Base-by-base conservation (phyloP, 2,113 vertebrate species). In the Oreochromis spilurus region DNA sequence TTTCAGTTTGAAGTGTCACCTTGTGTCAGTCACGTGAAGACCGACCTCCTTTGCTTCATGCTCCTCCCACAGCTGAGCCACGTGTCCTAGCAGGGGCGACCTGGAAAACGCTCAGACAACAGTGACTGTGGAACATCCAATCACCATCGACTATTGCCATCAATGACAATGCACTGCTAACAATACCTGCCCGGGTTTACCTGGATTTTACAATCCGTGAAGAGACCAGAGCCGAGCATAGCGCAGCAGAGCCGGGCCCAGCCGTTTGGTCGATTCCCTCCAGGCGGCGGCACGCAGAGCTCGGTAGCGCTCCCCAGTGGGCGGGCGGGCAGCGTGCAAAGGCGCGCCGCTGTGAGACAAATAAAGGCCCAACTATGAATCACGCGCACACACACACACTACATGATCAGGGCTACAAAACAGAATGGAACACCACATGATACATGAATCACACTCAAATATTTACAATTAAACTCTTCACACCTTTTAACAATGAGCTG, bases 301-400 rank as follows among this genome's bases (percentile, higher is more conserved):
- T 82, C 90, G 38, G 91, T 88, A 83, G 94, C 93, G 93, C 94
- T 84, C 94, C 91, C 91, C 87, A 91, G 91, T 87, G 90, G 92
- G 91, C 86, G 92, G 91, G 90, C 88, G 90, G 92, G 91, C 84
- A 93, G 94, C 92, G 80, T 92, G 94, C 84, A 91, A 86, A 91
- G 70, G 70, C 45, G 95, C 93, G 89, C 93, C 92, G 93, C 96
- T 96, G 96, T 94, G 94, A 91, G 93, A 96, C 92, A 96, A 94
- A 96, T 91, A 96, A 93, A 96, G 43, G 92, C 95, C 95, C 93
- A 92, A 95, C 87, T 93, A 95, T 96, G 94, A 96, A 95, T 93
- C 93, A 90, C 82, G 87, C 87, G 80, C 79, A 88, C 53, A 93
- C 36, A 38, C 21, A n/a, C 7, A 91, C 31, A 86, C 9, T 26